These are phyloP conservation scores for Scomber japonicus DNA, from an alignment of 2,113 vertebrate species.

Conservation along the genomic window DNA sequence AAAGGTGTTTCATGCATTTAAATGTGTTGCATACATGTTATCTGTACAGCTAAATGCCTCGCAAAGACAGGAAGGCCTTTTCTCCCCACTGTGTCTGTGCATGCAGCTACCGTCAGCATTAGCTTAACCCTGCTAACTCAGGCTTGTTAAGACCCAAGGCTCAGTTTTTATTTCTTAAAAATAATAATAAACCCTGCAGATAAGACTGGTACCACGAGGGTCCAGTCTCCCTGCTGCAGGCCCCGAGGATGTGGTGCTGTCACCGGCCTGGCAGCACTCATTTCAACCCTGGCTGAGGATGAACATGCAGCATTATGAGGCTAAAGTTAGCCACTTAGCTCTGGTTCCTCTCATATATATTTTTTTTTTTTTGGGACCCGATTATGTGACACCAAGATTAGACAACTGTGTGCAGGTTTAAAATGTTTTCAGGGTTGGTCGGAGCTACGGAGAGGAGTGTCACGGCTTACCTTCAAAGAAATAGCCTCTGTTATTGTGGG, in stretches of 20 bases:
- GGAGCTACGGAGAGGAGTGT: conserved; percentile 6
- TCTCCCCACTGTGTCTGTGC: not conserved
- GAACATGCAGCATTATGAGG: not conserved
- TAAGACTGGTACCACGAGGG: not conserved
- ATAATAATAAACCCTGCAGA: no score
- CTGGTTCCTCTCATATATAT: conserved; percentile 2
- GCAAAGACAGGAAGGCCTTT: conserved; percentile 49
- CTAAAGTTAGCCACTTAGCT: conserved; percentile 52
- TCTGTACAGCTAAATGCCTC: not conserved
- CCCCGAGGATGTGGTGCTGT: conserved; percentile 4
- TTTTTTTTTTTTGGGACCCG: conserved; percentile 7
- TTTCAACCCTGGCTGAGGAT: not conserved
- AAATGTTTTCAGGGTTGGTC: no score
- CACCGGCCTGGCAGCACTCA: conserved; percentile 15
- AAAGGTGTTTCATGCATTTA: not conserved
- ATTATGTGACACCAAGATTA: conserved; percentile 1
- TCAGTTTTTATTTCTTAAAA: no score
- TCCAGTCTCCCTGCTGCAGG: not conserved
- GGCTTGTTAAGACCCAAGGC: no score
- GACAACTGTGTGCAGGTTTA: not conserved
- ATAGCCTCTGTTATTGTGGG: conserved; percentile 75
- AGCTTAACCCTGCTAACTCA: no score
- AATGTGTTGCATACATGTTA: not conserved
- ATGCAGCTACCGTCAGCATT: conserved; percentile 32
- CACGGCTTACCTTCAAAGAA: conserved; percentile 84